phyloP scores from a whole-genome alignment of 1,140 invertebrate genomes.

The Holotrichia oblita region DNA sequence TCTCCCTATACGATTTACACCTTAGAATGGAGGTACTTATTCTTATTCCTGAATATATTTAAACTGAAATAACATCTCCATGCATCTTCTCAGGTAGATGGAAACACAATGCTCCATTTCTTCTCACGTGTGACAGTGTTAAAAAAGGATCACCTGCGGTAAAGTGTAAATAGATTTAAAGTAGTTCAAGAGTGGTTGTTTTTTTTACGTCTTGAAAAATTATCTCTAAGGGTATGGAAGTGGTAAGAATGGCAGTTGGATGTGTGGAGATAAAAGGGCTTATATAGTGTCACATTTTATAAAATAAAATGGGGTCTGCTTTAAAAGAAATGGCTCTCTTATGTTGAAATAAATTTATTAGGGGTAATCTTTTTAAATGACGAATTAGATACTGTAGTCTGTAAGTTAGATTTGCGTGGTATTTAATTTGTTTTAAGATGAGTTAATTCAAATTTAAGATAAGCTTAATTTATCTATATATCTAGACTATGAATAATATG shows the following conservation, averaged over 20 bases:
- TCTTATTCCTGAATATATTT: constrained; percentile 17
- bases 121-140: constrained; percentile 12
- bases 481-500: too few relatives aligned
- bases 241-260: constrained; percentile 6
- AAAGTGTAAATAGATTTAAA: constrained; percentile 25
- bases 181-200: constrained; percentile 32
- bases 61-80: constrained; percentile 2
- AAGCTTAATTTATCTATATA: too few relatives aligned
- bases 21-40: neutral
- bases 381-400: neutral
- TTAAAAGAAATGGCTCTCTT: neutral
- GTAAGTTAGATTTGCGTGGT: neutral
- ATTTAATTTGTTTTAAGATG: neutral
- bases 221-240: neutral
- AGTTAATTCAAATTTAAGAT: neutral
- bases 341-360: neutral
- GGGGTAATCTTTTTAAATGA: neutral
- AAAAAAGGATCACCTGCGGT: constrained; percentile 13
- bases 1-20: constrained; percentile 2
- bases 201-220: constrained; percentile 10
- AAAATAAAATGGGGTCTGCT: neutral
- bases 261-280: neutral
- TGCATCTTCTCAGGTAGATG: constrained; percentile 15
- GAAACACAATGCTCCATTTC: constrained; percentile 35
- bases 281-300: neutral